Percentiles rank a stretch among this genome's conserved stretches.
Evolutionary conservation across 1,140 invertebrate genomes (phyloP).

Genomic region (Dendroctonus valens): DNA sequence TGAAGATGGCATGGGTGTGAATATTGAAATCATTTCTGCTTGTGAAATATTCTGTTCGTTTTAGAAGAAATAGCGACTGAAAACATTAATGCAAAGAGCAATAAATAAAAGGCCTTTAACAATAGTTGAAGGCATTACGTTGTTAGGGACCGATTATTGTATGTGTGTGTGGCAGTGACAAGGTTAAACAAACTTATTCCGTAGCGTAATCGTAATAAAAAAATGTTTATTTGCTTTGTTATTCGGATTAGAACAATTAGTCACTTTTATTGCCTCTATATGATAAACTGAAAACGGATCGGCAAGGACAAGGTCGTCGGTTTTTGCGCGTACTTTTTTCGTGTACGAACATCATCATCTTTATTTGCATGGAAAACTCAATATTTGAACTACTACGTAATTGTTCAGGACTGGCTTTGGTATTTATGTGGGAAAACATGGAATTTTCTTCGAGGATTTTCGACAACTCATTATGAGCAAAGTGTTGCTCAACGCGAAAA

Average conservation of each 20-base stretch:
- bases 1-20: too few species aligned
- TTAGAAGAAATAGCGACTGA: too few species aligned
- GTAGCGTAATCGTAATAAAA: slow-evolving; percentile 25
- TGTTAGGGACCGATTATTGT: background rate
- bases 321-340: slow-evolving; percentile 24
- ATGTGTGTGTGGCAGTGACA: slow-evolving; percentile 12
- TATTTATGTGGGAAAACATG: too few species aligned
- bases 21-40: too few species aligned
- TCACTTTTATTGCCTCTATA: slow-evolving; percentile 22
- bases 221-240: slow-evolving; percentile 25
- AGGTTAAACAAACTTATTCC: slow-evolving; percentile 26
- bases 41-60: too few species aligned
- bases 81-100: too few species aligned
- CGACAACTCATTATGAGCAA: too few species aligned
- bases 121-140: too few species aligned
- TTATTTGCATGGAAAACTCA: background rate
- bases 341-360: background rate
- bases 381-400: background rate
- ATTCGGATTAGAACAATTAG: slow-evolving; percentile 30
- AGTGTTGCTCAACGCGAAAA: too few species aligned
- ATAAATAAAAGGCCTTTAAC: too few species aligned
- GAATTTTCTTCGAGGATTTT: too few species aligned
- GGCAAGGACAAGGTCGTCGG: slow-evolving; percentile 24
- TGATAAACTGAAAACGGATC: slow-evolving; percentile 25
- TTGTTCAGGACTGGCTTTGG: too few species aligned